Conservation (phyloP, 1,140 invertebrate species). For the Megathymus violae region DNA sequence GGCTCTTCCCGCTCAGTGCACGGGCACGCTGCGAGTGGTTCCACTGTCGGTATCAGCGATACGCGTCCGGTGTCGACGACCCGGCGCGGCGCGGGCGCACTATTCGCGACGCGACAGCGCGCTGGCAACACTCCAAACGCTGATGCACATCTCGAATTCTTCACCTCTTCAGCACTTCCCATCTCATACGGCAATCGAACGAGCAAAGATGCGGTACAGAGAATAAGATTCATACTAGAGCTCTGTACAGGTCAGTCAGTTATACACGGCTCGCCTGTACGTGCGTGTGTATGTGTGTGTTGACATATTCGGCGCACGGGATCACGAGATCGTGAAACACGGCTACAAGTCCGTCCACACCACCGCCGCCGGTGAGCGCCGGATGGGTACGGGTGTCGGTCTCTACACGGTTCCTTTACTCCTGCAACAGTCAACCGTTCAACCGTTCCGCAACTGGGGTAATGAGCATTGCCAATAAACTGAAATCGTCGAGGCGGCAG, state of each 20-base stretch:
- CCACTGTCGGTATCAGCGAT: constrained; percentile 37
- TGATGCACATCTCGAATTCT: constrained; percentile 46
- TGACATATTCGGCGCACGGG: too few relatives aligned
- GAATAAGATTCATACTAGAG: background rate
- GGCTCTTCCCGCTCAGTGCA: background rate
- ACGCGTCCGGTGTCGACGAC: constrained; percentile 64
- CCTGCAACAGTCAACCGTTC: constrained; percentile 11
- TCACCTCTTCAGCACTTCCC: constrained; percentile 19
- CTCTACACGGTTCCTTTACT: too few relatives aligned
- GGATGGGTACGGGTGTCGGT: too few relatives aligned
- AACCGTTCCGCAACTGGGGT: constrained; percentile 3
- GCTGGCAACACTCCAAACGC: constrained; percentile 61
- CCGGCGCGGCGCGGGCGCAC: constrained; percentile 50
- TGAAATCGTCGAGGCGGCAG: constrained; percentile 14
- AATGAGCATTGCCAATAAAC: constrained; percentile 11
- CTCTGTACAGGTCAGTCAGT: too few relatives aligned
- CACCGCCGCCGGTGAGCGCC: too few relatives aligned
- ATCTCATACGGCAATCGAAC: background rate
- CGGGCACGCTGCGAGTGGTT: too few relatives aligned
- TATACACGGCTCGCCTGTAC: too few relatives aligned
- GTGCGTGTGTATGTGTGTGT: too few relatives aligned
- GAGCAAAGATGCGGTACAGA: background rate
- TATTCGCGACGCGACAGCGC: constrained; percentile 50
- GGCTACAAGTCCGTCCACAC: too few relatives aligned
- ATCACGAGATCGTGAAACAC: too few relatives aligned